These are phyloP conservation scores for Spisula solida DNA, from an alignment of 2,888 invertebrate species.

Conservation along the genomic window DNA sequence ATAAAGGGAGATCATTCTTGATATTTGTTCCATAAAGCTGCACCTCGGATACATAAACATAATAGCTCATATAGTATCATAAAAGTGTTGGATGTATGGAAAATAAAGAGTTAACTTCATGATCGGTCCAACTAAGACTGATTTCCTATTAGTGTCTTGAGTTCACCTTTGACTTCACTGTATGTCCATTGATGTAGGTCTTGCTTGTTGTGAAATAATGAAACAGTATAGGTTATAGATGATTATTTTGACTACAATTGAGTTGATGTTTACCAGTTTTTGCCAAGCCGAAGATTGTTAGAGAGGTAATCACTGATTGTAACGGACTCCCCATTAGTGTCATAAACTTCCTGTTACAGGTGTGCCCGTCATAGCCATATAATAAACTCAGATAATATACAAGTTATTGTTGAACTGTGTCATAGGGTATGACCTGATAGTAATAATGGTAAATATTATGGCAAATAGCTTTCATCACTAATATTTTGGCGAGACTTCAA, in stretches of 20 bases:
- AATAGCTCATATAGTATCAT: too few species aligned
- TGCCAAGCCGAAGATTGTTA: background rate
- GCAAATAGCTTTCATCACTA: constrained; percentile 26
- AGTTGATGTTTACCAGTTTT: background rate
- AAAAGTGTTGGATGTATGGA: too few species aligned
- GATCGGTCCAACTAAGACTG: too few species aligned
- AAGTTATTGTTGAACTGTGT: background rate
- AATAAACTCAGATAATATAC: background rate
- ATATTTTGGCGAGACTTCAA: constrained; percentile 38
- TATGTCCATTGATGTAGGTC: too few species aligned
- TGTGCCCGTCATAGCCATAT: background rate
- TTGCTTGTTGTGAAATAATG: too few species aligned
- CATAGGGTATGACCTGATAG: constrained; percentile 28
- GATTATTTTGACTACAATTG: background rate
- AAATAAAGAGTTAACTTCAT: too few species aligned
- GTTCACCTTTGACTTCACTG: too few species aligned
- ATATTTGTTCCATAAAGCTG: too few species aligned
- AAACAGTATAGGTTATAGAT: too few species aligned
- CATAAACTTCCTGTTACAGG: background rate
- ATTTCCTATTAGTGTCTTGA: too few species aligned
- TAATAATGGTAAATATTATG: constrained; percentile 49
- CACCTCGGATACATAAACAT: too few species aligned
- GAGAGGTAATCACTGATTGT: background rate
- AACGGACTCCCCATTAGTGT: constrained; percentile 5
- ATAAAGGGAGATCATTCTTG: too few species aligned